These are phyloP conservation scores for Chloropsis hardwickii DNA, from an alignment of 2,113 vertebrate species.

Conservation along the genomic window DNA sequence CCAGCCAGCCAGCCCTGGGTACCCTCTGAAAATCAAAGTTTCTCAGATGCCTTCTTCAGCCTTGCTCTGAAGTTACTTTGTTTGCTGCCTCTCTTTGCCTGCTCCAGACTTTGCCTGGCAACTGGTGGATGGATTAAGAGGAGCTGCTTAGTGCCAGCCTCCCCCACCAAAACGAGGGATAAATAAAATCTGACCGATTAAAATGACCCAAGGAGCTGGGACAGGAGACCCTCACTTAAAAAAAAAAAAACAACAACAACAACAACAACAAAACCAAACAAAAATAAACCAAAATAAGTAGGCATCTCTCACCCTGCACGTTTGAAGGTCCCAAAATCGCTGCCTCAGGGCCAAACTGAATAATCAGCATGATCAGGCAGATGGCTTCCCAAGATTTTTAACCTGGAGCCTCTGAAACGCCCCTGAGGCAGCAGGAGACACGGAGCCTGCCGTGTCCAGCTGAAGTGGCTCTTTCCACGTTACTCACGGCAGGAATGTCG, in stretches of 20 bases:
- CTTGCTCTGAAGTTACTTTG: not conserved
- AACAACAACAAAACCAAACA: not conserved
- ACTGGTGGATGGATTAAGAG: not conserved
- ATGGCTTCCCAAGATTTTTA: not conserved
- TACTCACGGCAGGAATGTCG: not conserved
- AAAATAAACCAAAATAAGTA: not conserved
- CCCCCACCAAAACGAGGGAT: accelerated
- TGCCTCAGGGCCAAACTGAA: not conserved
- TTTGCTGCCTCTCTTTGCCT: not conserved
- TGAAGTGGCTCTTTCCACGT: not conserved
- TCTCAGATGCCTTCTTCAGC: not conserved
- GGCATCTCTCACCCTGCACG: not conserved
- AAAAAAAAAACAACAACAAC: not conserved
- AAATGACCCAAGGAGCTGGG: not conserved
- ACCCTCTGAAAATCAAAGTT: not conserved
- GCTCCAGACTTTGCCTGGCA: not conserved
- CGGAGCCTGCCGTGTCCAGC: not conserved
- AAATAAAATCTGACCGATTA: not conserved
- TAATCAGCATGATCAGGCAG: not conserved
- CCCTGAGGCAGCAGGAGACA: not conserved
- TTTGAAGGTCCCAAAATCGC: not conserved
- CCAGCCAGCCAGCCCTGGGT: not conserved
- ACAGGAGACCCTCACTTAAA: not conserved
- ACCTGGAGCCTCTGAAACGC: not conserved
- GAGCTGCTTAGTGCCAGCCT: not conserved